Conservation (phyloP, 2,888 invertebrate genomes). For the Hyles lineata region DNA sequence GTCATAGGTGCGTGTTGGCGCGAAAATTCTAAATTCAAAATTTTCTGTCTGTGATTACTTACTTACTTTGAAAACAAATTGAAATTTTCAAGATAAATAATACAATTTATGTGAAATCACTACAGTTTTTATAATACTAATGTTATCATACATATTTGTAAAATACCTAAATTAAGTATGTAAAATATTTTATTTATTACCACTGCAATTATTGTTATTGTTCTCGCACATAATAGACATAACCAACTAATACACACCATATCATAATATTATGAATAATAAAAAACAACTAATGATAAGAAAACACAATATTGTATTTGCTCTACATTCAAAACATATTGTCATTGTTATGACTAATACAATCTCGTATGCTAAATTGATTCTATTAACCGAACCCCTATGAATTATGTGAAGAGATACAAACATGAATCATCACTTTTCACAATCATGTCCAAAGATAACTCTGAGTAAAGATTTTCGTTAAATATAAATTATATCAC, state of each 20-base stretch:
- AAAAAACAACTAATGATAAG: neutral
- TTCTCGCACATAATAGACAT: too few species aligned
- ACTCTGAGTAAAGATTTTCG: neutral
- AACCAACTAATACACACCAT: too few species aligned
- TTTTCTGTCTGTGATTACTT: neutral
- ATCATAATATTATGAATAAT: neutral
- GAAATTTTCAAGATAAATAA: too few species aligned
- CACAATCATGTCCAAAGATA: conserved; percentile 2
- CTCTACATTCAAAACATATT: neutral
- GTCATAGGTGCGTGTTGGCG: conserved; percentile 24
- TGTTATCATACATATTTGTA: too few species aligned
- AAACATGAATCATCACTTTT: neutral
- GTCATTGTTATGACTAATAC: conserved; percentile 10
- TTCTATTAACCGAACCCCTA: conserved; percentile 5
- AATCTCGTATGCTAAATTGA: conserved; percentile 2
- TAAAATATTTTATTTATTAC: too few species aligned
- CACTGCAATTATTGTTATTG: too few species aligned
- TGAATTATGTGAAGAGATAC: neutral
- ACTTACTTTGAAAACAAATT: neutral
- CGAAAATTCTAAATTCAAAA: conserved; percentile 20
- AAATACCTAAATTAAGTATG: too few species aligned
- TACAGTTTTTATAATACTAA: too few species aligned
- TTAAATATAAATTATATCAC: neutral
- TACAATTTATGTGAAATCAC: too few species aligned
- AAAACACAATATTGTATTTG: neutral